Conservation (phyloP, 2,888 invertebrate genomes). For the Drosophila mulleri region DNA sequence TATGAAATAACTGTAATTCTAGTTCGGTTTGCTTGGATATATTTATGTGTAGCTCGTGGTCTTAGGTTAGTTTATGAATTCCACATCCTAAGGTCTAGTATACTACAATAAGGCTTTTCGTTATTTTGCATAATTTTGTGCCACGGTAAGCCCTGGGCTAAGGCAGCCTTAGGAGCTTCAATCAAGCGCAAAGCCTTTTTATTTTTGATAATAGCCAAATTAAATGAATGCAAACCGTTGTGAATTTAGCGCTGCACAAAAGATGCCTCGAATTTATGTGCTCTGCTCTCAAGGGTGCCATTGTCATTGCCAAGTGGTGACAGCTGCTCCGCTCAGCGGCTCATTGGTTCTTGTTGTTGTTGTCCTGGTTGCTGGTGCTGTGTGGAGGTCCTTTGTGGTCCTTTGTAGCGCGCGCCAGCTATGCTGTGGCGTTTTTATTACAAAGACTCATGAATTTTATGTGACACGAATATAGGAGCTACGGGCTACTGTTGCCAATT, state of each 20-base stretch:
- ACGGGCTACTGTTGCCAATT: constrained; percentile 58
- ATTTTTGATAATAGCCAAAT: constrained; percentile 75
- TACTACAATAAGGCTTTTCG: constrained; percentile 1
- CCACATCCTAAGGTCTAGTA: background rate
- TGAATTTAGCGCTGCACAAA: constrained; percentile 64
- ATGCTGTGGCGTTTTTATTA: constrained; percentile 70
- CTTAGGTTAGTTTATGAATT: background rate
- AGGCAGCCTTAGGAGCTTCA: constrained; percentile 51
- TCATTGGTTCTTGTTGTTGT: constrained; percentile 8
- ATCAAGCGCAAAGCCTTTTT: constrained; percentile 77
- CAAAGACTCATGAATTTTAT: constrained; percentile 77
- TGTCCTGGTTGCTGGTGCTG: constrained; percentile 15
- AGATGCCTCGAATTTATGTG: constrained; percentile 69
- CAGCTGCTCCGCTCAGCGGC: constrained; percentile 58
- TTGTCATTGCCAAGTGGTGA: constrained; percentile 74
- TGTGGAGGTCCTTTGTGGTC: constrained; percentile 59
- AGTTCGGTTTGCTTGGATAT: background rate
- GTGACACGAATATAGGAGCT: constrained; percentile 51
- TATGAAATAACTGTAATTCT: background rate
- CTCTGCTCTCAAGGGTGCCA: constrained; percentile 64
- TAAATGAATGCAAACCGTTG: constrained; percentile 76
- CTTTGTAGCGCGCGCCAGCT: constrained; percentile 33
- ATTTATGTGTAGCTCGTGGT: background rate
- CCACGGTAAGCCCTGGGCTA: constrained; percentile 47
- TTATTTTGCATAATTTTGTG: constrained; percentile 66